Evolutionary conservation across 2,888 invertebrate species (phyloP), one percentile per base, ranked within the genome.

Genomic region (Helleia helle): DNA sequence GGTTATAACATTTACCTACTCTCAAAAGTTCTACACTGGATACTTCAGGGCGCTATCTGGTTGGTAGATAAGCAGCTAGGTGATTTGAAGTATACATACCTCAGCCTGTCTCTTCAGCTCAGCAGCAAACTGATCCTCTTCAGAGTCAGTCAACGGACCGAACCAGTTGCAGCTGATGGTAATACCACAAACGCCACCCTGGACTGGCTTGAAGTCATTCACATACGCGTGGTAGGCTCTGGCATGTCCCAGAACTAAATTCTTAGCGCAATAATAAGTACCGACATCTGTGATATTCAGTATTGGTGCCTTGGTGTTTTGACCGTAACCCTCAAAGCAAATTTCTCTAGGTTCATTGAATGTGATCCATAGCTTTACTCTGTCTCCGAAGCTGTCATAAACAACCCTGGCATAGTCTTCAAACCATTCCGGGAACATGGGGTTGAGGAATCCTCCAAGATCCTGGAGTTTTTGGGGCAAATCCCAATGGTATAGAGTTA

Each of bases 171-270:
- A 14, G 50, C 86, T 88, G 56, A 87, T 87, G 1, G 84, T 75
- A 2, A 89, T 70, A 44, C 61, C 59, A 8, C 64, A 47, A 0
- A 46, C 71, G 64, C 53, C 89, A 61, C 51, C 76, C 52, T 41
- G 84, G 68, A 51, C 44, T 1, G 57, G 30, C 36, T 59, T 64
- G 46, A 65, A 77, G 36, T 71, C 63, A 11, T 65, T 44, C 36
- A 65, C 58, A 37, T 81, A 85, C 12, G 76, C 56, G 8, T 65
- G 71, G 50, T 74, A 84, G 1, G 66, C 69, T 7, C 56, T 59
- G 7, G 80, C 79, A 58, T 91, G 91, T 1, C 90, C 87, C 29
- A 72, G 50, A 0, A 86, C 55, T 25, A 87, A 62, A 14, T 75
- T 75, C 48, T 83, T 79, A 13, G 68, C 65, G 44, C 86, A 86